These are phyloP conservation scores for Euwallacea fornicatus DNA, from an alignment of 1,140 invertebrate species.

Conservation along the genomic window DNA sequence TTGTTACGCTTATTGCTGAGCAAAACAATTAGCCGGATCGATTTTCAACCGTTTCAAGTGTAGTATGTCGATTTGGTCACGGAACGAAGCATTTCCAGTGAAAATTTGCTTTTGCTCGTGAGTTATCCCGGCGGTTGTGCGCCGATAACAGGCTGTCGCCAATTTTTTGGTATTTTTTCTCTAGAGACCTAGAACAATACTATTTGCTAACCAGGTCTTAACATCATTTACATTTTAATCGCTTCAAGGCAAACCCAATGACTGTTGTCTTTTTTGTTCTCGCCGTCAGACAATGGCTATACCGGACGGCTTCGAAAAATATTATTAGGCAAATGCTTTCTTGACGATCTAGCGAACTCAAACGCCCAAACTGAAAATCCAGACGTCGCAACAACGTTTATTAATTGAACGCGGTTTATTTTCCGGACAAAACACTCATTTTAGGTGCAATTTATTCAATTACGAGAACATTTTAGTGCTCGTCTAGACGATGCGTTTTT, in stretches of 20 bases:
- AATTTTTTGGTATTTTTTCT: background rate
- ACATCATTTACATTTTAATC: slow-evolving; percentile 2
- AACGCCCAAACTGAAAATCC: no score
- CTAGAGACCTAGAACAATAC: background rate
- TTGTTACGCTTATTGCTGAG: slow-evolving; percentile 21
- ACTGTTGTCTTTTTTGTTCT: background rate
- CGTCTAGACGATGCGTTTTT: slow-evolving; percentile 31
- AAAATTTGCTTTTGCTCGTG: background rate
- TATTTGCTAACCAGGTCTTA: background rate
- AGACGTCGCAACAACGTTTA: no score
- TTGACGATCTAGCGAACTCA: no score
- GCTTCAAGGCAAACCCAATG: background rate
- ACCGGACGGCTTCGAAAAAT: background rate
- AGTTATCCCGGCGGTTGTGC: background rate
- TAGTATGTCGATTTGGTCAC: background rate
- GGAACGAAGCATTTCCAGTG: background rate
- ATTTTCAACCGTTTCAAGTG: slow-evolving; percentile 23
- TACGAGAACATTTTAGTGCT: slow-evolving; percentile 21
- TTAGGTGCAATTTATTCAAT: slow-evolving; percentile 6
- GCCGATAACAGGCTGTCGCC: no score
- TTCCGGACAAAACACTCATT: slow-evolving; percentile 4
- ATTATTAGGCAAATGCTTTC: no score
- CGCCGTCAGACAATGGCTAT: background rate
- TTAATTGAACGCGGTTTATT: background rate
- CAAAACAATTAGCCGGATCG: slow-evolving; percentile 24